Conservation (phyloP, 2,113 vertebrate species). For the Myotis brandtii region DNA sequence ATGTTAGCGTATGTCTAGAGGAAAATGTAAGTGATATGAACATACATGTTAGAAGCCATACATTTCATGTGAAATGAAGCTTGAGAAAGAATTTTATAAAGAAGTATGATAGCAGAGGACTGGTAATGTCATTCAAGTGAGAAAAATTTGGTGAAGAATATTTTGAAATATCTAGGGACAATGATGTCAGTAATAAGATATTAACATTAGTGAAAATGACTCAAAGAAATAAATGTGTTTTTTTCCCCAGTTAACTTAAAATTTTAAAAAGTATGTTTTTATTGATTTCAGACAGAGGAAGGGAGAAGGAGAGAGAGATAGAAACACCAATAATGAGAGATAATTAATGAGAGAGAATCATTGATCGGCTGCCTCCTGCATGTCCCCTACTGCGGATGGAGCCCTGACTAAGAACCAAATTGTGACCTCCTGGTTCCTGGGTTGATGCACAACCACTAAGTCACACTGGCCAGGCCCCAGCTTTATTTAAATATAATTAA, state of each 20-base stretch:
- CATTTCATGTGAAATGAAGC: neutral
- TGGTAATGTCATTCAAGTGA: neutral
- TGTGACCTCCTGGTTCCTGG: no score
- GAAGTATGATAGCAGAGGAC: neutral
- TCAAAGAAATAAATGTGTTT: neutral
- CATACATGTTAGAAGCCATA: neutral
- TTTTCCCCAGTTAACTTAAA: no score
- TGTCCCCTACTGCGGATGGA: no score
- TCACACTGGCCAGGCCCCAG: neutral
- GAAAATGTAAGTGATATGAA: neutral
- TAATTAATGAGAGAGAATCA: no score
- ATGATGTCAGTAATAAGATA: neutral
- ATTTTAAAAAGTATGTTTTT: neutral
- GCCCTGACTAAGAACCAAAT: no score
- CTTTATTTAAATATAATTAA: neutral
- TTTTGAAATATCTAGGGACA: neutral
- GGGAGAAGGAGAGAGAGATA: no score
- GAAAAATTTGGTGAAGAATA: neutral
- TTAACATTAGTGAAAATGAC: neutral
- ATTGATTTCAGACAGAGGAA: no score
- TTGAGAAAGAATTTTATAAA: neutral
- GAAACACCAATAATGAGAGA: no score
- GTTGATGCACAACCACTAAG: no score
- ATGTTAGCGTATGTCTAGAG: neutral
- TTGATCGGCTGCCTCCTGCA: no score